These are phyloP conservation scores for Blera fallax DNA, from an alignment of 2,888 invertebrate species.

Conservation along the genomic window DNA sequence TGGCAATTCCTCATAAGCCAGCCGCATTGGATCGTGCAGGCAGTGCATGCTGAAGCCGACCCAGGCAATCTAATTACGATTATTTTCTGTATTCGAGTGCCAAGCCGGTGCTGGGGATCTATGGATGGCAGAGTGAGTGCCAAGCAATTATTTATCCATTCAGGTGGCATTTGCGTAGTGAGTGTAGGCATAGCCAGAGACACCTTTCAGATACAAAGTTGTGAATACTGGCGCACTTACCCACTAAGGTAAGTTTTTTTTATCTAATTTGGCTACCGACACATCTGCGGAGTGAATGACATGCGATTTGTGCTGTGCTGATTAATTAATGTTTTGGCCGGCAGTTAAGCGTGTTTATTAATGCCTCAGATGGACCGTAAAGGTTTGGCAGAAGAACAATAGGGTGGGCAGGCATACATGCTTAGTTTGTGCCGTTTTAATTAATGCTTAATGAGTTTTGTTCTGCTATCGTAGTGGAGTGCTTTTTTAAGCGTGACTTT, in stretches of 20 bases:
- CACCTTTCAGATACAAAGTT: neutral
- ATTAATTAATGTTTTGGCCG: constrained; percentile 45
- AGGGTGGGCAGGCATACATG: neutral
- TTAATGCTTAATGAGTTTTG: neutral
- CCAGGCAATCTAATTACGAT: neutral
- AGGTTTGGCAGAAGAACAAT: constrained; percentile 6
- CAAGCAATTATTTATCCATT: constrained; percentile 4
- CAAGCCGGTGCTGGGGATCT: neutral
- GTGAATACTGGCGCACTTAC: too few species aligned
- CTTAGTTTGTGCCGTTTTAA: neutral
- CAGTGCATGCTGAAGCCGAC: neutral
- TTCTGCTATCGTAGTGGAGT: neutral
- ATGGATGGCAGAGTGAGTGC: neutral
- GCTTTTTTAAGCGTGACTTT: too few species aligned
- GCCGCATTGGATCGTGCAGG: neutral
- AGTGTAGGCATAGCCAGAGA: neutral
- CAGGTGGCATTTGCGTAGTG: neutral
- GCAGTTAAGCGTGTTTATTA: too few species aligned
- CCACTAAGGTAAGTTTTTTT: neutral
- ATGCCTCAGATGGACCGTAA: neutral
- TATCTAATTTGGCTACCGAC: constrained; percentile 27
- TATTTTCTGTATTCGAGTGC: neutral
- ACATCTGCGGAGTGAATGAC: constrained; percentile 11
- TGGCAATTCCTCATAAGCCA: neutral
- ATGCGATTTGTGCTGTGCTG: constrained; percentile 13